Evolutionary conservation across 1,140 invertebrate genomes (phyloP).

Genomic region (Bombus balteatus): DNA sequence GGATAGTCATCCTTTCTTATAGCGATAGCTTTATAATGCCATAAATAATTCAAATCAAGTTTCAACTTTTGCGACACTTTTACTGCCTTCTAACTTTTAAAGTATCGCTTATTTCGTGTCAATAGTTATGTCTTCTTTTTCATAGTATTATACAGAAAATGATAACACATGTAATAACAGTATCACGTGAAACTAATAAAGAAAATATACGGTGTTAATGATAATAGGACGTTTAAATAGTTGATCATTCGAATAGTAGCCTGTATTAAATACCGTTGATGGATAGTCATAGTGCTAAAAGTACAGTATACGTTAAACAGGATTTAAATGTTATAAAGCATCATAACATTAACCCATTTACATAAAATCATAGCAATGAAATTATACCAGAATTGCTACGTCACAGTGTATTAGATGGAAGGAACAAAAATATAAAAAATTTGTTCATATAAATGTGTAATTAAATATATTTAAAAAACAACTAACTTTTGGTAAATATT

Average conservation of each 20-base stretch:
- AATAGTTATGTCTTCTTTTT: not conserved
- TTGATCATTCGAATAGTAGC: not conserved
- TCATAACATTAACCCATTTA: not conserved
- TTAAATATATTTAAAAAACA: not conserved
- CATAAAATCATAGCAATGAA: not conserved
- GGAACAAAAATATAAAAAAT: not conserved
- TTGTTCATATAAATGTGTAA: not conserved
- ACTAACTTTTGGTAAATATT: not conserved
- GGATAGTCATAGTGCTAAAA: not conserved
- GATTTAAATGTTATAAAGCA: not conserved
- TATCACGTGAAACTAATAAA: not conserved
- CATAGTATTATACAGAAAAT: not conserved
- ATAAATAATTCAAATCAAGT: too few species aligned
- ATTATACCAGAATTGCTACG: not conserved
- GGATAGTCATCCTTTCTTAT: too few species aligned
- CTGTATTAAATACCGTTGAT: not conserved
- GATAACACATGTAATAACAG: not conserved
- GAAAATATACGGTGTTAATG: not conserved
- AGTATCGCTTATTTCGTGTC: not conserved
- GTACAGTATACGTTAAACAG: not conserved
- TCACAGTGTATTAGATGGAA: not conserved
- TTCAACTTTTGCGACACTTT: too few species aligned
- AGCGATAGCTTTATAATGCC: too few species aligned
- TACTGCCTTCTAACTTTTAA: not conserved
- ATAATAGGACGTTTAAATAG: not conserved